These are phyloP conservation scores for Sebastes trivittatus DNA, from an alignment of 2,797 vertebrate genomes.

Conservation along the genomic window DNA sequence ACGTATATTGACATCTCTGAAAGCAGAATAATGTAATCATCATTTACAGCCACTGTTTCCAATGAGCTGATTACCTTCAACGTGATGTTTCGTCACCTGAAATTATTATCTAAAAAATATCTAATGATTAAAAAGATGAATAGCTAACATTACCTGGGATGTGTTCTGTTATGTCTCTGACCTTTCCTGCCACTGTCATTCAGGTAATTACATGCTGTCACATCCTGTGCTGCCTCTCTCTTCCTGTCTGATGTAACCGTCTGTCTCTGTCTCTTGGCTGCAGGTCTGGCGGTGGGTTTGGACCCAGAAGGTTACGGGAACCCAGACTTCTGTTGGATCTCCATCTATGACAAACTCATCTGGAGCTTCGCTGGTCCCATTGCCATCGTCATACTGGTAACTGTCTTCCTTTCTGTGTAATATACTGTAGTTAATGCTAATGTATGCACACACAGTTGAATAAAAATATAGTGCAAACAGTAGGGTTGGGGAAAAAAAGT, in stretches of 20 bases:
- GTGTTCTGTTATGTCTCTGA: not conserved
- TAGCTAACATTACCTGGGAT: not conserved
- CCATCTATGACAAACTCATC: slow-evolving; percentile 96
- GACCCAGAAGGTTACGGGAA: slow-evolving; percentile 98
- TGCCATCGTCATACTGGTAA: slow-evolving; percentile 93
- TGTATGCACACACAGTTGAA: not conserved
- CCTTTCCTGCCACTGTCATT: not conserved
- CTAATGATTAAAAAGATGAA: not conserved
- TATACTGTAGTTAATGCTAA: not conserved
- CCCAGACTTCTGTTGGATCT: slow-evolving; percentile 99
- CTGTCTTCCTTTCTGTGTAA: not conserved
- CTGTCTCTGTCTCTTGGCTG: slow-evolving; percentile 40
- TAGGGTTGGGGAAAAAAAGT: too few relatives aligned
- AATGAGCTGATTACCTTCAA: not conserved
- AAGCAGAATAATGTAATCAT: not conserved
- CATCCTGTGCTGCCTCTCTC: not conserved
- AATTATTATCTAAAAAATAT: not conserved
- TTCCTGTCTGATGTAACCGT: slow-evolving; percentile 7
- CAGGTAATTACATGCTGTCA: not conserved
- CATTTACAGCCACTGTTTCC: not conserved
- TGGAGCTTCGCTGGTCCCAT: slow-evolving; percentile 99
- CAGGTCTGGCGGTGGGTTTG: slow-evolving; percentile 94
- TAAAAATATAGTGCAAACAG: not conserved
- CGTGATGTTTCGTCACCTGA: not conserved
- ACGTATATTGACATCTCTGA: not conserved